phyloP scores from a whole-genome alignment of 2,113 vertebrate genomes.

The Phylloscopus trochilus region DNA sequence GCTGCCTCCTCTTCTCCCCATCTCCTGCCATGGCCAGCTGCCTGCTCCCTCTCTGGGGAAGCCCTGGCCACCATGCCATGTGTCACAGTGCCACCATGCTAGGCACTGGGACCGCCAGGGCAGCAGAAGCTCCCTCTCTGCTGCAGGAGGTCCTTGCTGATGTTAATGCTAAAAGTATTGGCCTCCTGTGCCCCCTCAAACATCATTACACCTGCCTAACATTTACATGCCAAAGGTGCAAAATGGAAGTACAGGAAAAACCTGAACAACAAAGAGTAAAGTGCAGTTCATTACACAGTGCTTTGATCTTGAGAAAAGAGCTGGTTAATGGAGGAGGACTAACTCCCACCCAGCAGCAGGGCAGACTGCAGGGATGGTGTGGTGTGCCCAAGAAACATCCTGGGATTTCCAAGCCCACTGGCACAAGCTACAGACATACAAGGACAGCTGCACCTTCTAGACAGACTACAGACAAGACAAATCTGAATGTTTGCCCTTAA shows the following conservation, averaged over 20 bases:
- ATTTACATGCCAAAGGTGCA: constrained; percentile 29
- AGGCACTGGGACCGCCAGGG: constrained; percentile 10
- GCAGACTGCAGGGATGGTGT: neutral
- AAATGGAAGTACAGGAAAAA: constrained; percentile 22
- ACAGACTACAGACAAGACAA: neutral
- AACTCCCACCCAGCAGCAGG: rapidly evolving
- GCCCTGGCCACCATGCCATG: neutral
- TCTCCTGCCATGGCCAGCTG: constrained; percentile 60
- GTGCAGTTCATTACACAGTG: neutral
- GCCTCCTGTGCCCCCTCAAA: neutral
- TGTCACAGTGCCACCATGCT: neutral
- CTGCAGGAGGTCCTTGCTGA: neutral
- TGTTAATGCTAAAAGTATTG: neutral
- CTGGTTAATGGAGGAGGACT: neutral
- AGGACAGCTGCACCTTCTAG: neutral
- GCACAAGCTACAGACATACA: neutral
- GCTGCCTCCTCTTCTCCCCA: constrained; percentile 51
- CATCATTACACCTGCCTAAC: constrained; percentile 23
- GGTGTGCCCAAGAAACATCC: rapidly evolving
- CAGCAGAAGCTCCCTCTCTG: neutral
- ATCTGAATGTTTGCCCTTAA: neutral
- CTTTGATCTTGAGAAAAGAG: constrained; percentile 17
- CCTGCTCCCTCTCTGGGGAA: neutral
- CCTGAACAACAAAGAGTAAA: constrained; percentile 7
- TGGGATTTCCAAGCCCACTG: neutral